Percentiles rank a stretch among this genome's conserved stretches.
phyloP scores from a whole-genome alignment of 2,888 invertebrate species.

The Macrostomum cliftonense region DNA sequence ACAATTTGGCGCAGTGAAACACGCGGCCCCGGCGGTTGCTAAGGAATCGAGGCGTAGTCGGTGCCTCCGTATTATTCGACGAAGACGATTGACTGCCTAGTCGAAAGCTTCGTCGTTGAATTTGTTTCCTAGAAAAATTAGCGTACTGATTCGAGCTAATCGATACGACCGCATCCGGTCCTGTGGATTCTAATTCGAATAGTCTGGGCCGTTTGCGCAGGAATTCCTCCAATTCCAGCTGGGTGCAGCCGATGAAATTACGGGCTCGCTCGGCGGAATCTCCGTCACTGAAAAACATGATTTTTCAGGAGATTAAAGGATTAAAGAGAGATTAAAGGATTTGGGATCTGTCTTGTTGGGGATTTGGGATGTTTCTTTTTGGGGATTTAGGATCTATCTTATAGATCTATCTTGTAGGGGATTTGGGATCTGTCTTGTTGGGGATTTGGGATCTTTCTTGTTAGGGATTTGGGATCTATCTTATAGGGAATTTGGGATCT shows the following conservation, averaged over 20 bases:
- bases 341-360: too few relatives aligned
- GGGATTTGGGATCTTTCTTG: too few relatives aligned
- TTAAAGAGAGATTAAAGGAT: too few relatives aligned
- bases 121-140: neutral
- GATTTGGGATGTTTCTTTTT: too few relatives aligned
- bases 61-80: neutral
- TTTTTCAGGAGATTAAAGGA: too few relatives aligned
- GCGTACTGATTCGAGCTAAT: neutral
- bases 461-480: too few relatives aligned
- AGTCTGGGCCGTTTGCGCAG: slow-evolving; percentile 28
- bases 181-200: slow-evolving; percentile 17
- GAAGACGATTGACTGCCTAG: neutral
- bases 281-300: too few relatives aligned
- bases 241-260: slow-evolving; percentile 32
- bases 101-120: neutral
- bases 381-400: too few relatives aligned
- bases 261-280: slow-evolving; percentile 23
- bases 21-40: slow-evolving; percentile 24
- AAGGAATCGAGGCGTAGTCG: neutral
- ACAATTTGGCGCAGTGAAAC: slow-evolving; percentile 36
- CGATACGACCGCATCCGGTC: slow-evolving; percentile 1
- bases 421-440: too few relatives aligned
- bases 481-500: too few relatives aligned
- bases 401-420: too few relatives aligned
- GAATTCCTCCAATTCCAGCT: slow-evolving; percentile 31